Evolutionary conservation across 92 coral and sea anemone genomes (phyloP).

Genomic region (Actinernus sp.): DNA sequence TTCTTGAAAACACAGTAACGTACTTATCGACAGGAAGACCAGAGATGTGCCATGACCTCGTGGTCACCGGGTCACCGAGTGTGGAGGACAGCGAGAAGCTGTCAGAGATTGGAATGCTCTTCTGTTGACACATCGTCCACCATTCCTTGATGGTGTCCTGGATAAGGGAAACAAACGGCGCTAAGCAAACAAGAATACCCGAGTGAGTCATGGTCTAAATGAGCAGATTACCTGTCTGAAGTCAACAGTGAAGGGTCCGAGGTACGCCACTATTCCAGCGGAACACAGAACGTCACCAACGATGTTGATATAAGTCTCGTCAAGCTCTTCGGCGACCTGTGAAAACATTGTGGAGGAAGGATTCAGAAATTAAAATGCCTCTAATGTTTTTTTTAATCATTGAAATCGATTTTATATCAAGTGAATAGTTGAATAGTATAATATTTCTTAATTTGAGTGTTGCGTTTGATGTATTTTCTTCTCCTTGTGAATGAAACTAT

Average conservation of each 20-base stretch:
- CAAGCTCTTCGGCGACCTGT: slow-evolving; percentile 94
- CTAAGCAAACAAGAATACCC: neutral
- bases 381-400: no score
- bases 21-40: slow-evolving; percentile 98
- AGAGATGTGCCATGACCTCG: slow-evolving; percentile 97
- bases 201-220: neutral
- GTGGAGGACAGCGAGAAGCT: slow-evolving; percentile 87
- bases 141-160: slow-evolving; percentile 91
- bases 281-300: slow-evolving; percentile 96
- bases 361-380: no score
- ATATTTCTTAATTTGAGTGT: no score
- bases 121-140: slow-evolving; percentile 91
- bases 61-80: slow-evolving; percentile 91
- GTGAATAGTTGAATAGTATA: no score
- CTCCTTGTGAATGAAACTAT: no score
- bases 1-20: no score
- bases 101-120: slow-evolving; percentile 89
- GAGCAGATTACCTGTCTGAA: slow-evolving; percentile 80
- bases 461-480: no score
- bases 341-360: no score
- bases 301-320: slow-evolving; percentile 91
- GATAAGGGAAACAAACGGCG: no score
- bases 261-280: slow-evolving; percentile 93
- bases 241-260: slow-evolving; percentile 94
- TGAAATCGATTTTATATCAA: no score